Percentiles rank a stretch among this genome's conserved stretches.
These are phyloP conservation scores for Ennomos fuscantarius DNA, from an alignment of 2,888 invertebrate genomes.

Conservation along the genomic window DNA sequence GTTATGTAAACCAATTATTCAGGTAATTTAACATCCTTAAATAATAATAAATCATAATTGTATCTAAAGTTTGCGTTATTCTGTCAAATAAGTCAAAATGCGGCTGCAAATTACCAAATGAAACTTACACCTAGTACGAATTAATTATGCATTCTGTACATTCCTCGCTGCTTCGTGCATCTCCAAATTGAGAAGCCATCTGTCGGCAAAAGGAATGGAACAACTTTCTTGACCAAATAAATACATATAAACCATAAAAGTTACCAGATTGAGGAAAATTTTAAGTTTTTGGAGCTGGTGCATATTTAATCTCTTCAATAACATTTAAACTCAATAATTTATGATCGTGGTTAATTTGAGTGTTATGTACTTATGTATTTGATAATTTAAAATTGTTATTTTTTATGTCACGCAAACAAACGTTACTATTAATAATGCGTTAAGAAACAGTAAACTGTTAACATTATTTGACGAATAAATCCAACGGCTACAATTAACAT, in stretches of 20 bases:
- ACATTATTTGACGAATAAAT: conserved; percentile 2
- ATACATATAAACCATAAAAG: conserved; percentile 33
- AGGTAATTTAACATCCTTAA: too few species aligned
- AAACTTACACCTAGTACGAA: conserved; percentile 50
- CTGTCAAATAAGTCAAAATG: conserved; percentile 47
- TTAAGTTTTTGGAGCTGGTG: conserved; percentile 6
- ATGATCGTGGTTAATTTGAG: conserved; percentile 4
- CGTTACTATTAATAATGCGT: too few species aligned
- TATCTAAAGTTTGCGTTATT: conserved; percentile 37
- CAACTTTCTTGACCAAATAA: conserved; percentile 51
- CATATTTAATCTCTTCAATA: neutral
- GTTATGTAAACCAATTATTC: too few species aligned
- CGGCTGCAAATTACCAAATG: conserved; percentile 57
- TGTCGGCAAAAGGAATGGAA: conserved; percentile 49
- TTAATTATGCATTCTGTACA: conserved; percentile 59
- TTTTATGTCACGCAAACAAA: too few species aligned
- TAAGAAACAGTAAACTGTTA: neutral
- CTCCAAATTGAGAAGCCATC: conserved; percentile 57
- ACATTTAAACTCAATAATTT: too few species aligned
- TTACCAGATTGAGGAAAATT: neutral
- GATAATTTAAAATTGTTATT: too few species aligned
- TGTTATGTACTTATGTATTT: too few species aligned
- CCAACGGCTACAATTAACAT: neutral
- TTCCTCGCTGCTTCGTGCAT: conserved; percentile 54
- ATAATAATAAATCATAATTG: too few species aligned